phyloP scores from a whole-genome alignment of 2,797 vertebrate genomes.

The Gallinago nigripennis region DNA sequence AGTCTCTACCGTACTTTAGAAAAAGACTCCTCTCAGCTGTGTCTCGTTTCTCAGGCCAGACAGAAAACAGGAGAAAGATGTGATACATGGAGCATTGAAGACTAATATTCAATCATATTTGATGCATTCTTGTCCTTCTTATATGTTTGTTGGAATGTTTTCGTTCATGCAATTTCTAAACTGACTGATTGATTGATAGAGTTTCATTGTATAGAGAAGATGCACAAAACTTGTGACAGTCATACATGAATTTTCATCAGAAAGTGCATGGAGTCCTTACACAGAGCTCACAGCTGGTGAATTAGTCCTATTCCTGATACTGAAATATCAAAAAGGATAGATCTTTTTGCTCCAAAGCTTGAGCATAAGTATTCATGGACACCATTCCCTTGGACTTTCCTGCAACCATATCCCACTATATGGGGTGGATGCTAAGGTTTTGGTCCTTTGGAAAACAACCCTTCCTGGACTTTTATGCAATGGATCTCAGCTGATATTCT shows the following conservation, averaged over 20 bases:
- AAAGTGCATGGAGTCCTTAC: not conserved
- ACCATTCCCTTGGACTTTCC: not conserved
- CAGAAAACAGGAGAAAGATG: not conserved
- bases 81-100: not conserved
- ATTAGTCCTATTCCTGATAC: not conserved
- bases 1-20: not conserved
- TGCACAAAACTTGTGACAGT: not conserved
- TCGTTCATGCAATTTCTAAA: not conserved
- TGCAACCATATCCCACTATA: not conserved
- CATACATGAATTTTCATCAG: not conserved
- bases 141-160: not conserved
- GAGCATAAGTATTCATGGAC: not conserved
- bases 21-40: not conserved
- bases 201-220: not conserved
- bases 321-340: not conserved
- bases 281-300: not conserved
- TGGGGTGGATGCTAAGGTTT: not conserved
- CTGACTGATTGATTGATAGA: too few relatives aligned
- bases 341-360: not conserved
- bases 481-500: not conserved
- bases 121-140: not conserved
- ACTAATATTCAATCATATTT: not conserved
- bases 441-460: not conserved
- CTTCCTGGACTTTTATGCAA: not conserved
- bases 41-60: not conserved